These are phyloP conservation scores for Zaprionus gabonicus DNA, from an alignment of 1,140 invertebrate species.

Conservation along the genomic window DNA sequence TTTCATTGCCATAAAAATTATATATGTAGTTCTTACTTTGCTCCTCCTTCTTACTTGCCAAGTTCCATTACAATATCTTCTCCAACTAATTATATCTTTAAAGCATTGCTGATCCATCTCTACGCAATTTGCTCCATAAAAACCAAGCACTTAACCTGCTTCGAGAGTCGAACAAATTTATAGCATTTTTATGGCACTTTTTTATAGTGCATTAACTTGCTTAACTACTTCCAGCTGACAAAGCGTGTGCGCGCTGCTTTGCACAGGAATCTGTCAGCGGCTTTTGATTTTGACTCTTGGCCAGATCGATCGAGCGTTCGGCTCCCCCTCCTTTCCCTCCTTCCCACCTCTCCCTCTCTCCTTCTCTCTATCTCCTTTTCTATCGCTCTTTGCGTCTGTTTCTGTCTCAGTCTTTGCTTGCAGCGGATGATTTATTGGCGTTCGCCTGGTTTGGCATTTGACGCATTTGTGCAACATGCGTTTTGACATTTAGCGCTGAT, in stretches of 20 bases:
- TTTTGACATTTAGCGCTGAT: conserved; percentile 82
- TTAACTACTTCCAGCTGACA: not conserved
- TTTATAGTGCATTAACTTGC: conserved; percentile 8
- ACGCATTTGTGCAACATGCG: conserved; percentile 82
- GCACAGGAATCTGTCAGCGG: conserved; percentile 46
- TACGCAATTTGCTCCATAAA: not conserved
- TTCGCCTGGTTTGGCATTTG: conserved; percentile 75
- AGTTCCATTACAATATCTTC: too few relatives aligned
- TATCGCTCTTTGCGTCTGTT: not conserved
- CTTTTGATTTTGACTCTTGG: conserved; percentile 35
- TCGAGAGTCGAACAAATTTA: not conserved
- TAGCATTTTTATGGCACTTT: conserved; percentile 5
- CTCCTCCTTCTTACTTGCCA: not conserved
- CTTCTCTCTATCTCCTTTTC: conserved; percentile 4
- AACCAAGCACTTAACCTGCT: not conserved
- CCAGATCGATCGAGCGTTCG: conserved; percentile 32
- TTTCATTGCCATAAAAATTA: too few relatives aligned
- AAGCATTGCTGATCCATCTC: not conserved
- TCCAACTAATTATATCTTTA: not conserved
- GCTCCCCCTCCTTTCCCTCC: not conserved
- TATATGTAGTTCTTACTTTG: not conserved
- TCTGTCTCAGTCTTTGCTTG: not conserved
- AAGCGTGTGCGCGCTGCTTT: conserved; percentile 23
- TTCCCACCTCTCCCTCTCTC: not conserved
- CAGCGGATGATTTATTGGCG: conserved; percentile 73